These are phyloP conservation scores for Noturus placidus DNA, from an alignment of 2,113 vertebrate species.

Conservation along the genomic window DNA sequence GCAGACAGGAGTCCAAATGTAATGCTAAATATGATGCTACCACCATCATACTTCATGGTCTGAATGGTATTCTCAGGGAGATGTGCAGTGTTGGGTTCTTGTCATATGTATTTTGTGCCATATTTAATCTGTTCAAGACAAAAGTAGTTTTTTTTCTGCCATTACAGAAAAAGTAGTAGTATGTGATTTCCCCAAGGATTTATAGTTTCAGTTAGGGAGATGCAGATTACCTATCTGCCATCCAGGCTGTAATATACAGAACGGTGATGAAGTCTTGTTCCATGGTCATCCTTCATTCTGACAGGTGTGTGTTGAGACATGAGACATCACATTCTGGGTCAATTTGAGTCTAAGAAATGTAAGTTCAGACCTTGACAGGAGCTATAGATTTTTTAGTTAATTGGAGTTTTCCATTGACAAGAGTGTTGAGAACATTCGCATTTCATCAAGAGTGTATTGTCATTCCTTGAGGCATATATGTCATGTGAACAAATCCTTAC, in stretches of 20 bases:
- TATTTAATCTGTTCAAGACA: neutral
- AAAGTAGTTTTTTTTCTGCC: neutral
- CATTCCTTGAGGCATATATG: neutral
- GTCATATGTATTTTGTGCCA: neutral
- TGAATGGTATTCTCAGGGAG: neutral
- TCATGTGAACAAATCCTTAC: neutral
- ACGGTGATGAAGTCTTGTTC: conserved; percentile 36
- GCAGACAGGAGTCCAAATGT: neutral
- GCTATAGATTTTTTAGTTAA: neutral
- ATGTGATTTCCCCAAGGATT: conserved; percentile 22
- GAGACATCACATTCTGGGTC: conserved; percentile 28
- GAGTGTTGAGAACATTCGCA: neutral
- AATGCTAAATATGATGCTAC: neutral
- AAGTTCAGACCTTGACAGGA: neutral
- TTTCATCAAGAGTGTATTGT: neutral
- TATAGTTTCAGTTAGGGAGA: conserved; percentile 26
- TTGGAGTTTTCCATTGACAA: neutral
- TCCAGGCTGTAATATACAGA: conserved; percentile 30
- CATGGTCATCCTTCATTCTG: conserved; percentile 43
- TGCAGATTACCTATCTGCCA: conserved; percentile 29
- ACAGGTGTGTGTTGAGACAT: conserved; percentile 43
- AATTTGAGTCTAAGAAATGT: conserved; percentile 28
- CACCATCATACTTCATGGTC: neutral
- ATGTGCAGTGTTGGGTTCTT: neutral
- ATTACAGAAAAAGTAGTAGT: neutral